Conservation (phyloP, 2,113 vertebrate species). For the Ahaetulla prasina region DNA sequence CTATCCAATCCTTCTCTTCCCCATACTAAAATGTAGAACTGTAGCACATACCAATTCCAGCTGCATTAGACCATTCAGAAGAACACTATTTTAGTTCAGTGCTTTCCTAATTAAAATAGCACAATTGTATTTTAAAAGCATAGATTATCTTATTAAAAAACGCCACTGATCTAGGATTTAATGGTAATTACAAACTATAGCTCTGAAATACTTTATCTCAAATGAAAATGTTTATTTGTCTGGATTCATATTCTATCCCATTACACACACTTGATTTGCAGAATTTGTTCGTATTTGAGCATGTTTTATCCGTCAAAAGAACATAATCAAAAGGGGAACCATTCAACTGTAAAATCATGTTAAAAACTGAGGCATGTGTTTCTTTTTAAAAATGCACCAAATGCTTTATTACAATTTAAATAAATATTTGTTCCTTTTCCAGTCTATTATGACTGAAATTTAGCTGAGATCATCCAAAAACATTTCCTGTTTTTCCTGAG, state of each 20-base stretch:
- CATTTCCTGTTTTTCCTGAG: slow-evolving; percentile 19
- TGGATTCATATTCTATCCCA: neutral
- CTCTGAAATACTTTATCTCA: neutral
- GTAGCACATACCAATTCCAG: neutral
- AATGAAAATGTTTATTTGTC: neutral
- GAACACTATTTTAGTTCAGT: neutral
- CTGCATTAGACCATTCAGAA: neutral
- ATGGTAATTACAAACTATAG: neutral
- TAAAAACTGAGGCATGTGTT: neutral
- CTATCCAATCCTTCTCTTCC: too few species aligned
- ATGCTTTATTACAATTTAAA: slow-evolving; percentile 14
- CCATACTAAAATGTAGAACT: neutral
- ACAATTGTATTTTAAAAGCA: neutral
- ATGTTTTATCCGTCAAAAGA: neutral
- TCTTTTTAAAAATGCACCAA: neutral
- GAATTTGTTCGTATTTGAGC: neutral
- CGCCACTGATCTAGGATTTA: neutral
- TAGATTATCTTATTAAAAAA: neutral
- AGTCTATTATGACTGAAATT: slow-evolving; percentile 25
- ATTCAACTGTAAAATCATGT: slow-evolving; percentile 9
- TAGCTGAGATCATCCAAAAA: slow-evolving; percentile 1
- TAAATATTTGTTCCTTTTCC: slow-evolving; percentile 40
- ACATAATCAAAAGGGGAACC: neutral
- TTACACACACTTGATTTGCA: neutral
- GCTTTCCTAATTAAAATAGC: neutral